Conservation (phyloP, 2,113 vertebrate species). For the Nerophis ophidion region DNA sequence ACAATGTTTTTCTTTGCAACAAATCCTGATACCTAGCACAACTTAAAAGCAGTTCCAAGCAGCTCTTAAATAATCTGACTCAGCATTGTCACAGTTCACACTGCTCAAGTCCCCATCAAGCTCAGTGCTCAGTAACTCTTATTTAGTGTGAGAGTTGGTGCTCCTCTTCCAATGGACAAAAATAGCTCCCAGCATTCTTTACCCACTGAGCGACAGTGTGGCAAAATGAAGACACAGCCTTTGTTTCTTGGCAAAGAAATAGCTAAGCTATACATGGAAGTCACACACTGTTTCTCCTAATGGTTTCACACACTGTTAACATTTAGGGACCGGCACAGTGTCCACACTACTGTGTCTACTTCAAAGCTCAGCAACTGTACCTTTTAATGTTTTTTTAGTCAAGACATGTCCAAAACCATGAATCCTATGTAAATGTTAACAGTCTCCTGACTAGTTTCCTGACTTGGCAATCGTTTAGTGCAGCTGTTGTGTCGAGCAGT, state of each 20-base stretch:
- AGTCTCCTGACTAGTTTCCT: background rate
- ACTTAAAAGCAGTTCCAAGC: background rate
- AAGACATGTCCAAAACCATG: slow-evolving; percentile 12
- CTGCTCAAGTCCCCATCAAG: background rate
- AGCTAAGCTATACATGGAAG: background rate
- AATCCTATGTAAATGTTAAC: background rate
- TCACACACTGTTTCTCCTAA: slow-evolving; percentile 14
- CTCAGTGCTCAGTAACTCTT: slow-evolving; percentile 2
- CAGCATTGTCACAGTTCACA: background rate
- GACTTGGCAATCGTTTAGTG: slow-evolving; percentile 12
- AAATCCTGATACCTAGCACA: background rate
- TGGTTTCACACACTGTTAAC: slow-evolving; percentile 15
- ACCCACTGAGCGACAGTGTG: background rate
- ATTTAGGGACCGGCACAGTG: background rate
- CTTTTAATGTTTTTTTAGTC: background rate
- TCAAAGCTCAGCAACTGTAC: background rate
- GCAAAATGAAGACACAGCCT: slow-evolving; percentile 4
- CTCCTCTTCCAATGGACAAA: slow-evolving; percentile 10
- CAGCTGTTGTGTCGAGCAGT: slow-evolving; percentile 16
- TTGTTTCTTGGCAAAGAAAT: background rate
- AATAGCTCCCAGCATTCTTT: slow-evolving; percentile 12
- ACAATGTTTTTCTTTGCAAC: slow-evolving; percentile 1
- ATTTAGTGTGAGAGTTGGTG: slow-evolving; percentile 4
- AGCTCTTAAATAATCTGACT: background rate
- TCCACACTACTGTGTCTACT: background rate